Evolutionary conservation across 2,113 vertebrate species (phyloP).

Genomic region (Atrichornis clamosus): DNA sequence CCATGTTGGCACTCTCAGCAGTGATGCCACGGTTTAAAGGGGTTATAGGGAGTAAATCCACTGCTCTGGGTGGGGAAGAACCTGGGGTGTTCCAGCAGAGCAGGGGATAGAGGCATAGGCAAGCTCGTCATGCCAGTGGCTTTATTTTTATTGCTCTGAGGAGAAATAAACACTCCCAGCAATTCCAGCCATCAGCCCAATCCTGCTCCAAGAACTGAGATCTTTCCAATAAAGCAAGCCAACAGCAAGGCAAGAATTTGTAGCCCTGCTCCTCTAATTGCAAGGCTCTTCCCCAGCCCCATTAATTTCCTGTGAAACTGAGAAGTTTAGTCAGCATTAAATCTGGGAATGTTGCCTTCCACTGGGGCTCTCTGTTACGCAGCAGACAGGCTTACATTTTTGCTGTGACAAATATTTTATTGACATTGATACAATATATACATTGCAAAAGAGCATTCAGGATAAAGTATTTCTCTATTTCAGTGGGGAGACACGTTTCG

Average conservation of each 20-base stretch:
- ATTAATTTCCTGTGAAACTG: constrained; percentile 58
- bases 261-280: constrained; percentile 52
- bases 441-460: constrained; percentile 58
- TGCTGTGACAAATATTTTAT: constrained; percentile 65
- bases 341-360: constrained; percentile 53
- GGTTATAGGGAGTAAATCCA: neutral
- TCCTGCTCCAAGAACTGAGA: neutral
- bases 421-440: constrained; percentile 54
- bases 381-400: constrained; percentile 59
- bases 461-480: constrained; percentile 58
- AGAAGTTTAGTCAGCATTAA: constrained; percentile 63
- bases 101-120: neutral
- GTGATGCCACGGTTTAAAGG: neutral
- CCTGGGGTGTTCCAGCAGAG: neutral
- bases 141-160: constrained; percentile 27
- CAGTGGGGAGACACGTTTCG: constrained; percentile 27
- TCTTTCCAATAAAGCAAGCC: constrained; percentile 43
- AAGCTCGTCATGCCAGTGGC: neutral
- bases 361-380: constrained; percentile 33
- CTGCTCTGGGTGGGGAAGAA: neutral
- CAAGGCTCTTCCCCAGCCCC: constrained; percentile 1
- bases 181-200: neutral
- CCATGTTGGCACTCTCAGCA: constrained; percentile 51
- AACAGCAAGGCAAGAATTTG: constrained; percentile 49
- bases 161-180: constrained; percentile 13